These are phyloP conservation scores for Amiota communis DNA, from an alignment of 2,888 invertebrate genomes.

Conservation along the genomic window DNA sequence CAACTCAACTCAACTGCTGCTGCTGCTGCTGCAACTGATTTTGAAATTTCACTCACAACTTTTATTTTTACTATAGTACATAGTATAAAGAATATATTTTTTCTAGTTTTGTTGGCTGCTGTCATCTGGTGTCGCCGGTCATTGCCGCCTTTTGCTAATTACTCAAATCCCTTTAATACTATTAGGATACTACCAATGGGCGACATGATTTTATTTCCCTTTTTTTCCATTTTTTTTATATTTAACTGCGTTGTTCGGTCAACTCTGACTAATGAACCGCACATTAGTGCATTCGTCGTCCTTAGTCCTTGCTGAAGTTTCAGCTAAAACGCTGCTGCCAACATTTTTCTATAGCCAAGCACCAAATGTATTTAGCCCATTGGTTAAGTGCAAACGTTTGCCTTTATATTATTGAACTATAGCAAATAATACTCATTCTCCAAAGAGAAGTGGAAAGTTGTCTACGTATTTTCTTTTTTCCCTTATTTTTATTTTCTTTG, in stretches of 20 bases:
- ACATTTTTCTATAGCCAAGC: conserved; percentile 1
- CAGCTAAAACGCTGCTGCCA: not conserved
- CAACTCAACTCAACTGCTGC: conserved; percentile 22
- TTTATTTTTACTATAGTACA: too few relatives aligned
- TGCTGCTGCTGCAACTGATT: not conserved
- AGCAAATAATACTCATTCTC: not conserved
- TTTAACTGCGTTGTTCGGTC: conserved; percentile 47
- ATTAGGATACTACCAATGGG: conserved; percentile 44
- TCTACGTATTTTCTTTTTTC: not conserved
- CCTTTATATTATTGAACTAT: not conserved
- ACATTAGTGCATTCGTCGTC: conserved; percentile 53
- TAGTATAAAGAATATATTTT: too few relatives aligned
- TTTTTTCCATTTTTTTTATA: not conserved
- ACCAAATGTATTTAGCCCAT: conserved; percentile 17
- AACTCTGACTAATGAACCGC: conserved; percentile 66
- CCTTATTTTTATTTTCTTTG: conserved; percentile 35
- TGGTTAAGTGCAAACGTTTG: conserved; percentile 2
- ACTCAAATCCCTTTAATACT: conserved; percentile 65
- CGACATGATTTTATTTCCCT: not conserved
- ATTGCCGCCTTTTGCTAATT: conserved; percentile 52
- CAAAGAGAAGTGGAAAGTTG: not conserved
- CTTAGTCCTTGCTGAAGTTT: not conserved
- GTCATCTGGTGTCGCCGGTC: conserved; percentile 36
- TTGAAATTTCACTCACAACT: too few relatives aligned
- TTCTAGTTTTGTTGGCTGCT: not conserved